phyloP scores from a whole-genome alignment of 2,888 invertebrate species.

The Ophion ventricosus region DNA sequence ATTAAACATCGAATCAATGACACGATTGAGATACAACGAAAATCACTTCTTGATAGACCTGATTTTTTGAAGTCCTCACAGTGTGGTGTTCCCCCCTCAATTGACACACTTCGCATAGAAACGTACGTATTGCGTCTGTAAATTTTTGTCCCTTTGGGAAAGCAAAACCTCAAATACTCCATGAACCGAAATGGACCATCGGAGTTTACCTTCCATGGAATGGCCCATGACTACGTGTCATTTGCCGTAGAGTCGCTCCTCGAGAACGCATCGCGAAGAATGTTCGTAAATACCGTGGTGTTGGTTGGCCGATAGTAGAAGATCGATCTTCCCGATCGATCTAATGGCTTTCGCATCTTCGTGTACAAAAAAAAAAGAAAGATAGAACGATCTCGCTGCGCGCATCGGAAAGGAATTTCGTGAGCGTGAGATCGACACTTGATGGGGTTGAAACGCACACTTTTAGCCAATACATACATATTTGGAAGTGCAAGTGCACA shows the following conservation, averaged over 20 bases:
- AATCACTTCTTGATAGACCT: no score
- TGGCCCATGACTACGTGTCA: background rate
- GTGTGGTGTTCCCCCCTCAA: no score
- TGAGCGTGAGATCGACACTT: slow-evolving; percentile 30
- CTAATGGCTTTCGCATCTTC: slow-evolving; percentile 42
- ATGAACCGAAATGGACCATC: background rate
- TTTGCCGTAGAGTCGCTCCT: background rate
- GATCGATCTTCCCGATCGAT: slow-evolving; percentile 44
- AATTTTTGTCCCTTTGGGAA: background rate
- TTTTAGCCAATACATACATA: slow-evolving; percentile 7
- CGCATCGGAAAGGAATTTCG: slow-evolving; percentile 29
- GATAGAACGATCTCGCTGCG: slow-evolving; percentile 11
- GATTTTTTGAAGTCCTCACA: no score
- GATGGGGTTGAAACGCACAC: slow-evolving; percentile 18
- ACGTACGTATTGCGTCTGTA: no score
- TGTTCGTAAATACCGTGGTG: background rate
- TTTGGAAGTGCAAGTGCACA: background rate
- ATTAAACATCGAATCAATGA: background rate
- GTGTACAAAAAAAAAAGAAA: no score
- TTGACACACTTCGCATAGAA: no score
- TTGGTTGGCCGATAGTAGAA: slow-evolving; percentile 19
- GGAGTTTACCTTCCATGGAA: background rate
- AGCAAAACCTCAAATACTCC: background rate
- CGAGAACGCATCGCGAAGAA: background rate
- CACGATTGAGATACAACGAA: no score